Evolutionary conservation across 2,888 invertebrate species (phyloP).

Genomic region (Sinelater perroti): DNA sequence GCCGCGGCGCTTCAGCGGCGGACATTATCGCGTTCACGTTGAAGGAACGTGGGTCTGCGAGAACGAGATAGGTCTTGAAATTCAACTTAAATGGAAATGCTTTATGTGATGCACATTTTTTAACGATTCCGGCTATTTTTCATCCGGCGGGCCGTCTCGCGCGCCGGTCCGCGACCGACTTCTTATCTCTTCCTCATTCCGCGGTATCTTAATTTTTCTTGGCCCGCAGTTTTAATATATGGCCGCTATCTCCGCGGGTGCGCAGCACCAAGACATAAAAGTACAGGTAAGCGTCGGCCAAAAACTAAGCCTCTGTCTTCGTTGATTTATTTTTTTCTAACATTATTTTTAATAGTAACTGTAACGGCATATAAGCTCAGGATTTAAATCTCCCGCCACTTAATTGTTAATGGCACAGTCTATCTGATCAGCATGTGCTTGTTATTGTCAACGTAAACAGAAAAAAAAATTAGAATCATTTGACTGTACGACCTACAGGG

Average conservation of each 20-base stretch:
- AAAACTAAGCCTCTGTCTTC: too few relatives aligned
- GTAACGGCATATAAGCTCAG: too few relatives aligned
- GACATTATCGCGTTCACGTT: constrained; percentile 42
- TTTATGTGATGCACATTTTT: constrained; percentile 40
- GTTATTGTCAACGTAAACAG: too few relatives aligned
- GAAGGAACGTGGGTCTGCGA: constrained; percentile 38
- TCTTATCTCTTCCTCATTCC: constrained; percentile 28
- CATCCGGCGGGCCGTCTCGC: constrained; percentile 31
- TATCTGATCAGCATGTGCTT: too few relatives aligned
- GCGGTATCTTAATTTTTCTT: constrained; percentile 32
- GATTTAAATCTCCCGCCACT: too few relatives aligned
- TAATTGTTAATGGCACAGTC: too few relatives aligned
- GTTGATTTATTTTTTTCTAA: too few relatives aligned
- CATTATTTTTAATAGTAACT: too few relatives aligned
- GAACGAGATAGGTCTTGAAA: constrained; percentile 39
- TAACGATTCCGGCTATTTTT: constrained; percentile 40
- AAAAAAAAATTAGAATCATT: too few relatives aligned
- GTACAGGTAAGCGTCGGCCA: too few relatives aligned
- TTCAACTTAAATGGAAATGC: constrained; percentile 41
- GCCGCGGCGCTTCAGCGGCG: constrained; percentile 27
- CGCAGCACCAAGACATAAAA: neutral
- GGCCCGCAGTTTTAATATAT: constrained; percentile 20
- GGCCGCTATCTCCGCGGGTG: constrained; percentile 8
- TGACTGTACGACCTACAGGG: too few relatives aligned
- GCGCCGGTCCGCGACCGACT: constrained; percentile 18